Base-by-base conservation (phyloP, 2,113 vertebrate species). In the Brachirus orientalis region DNA sequence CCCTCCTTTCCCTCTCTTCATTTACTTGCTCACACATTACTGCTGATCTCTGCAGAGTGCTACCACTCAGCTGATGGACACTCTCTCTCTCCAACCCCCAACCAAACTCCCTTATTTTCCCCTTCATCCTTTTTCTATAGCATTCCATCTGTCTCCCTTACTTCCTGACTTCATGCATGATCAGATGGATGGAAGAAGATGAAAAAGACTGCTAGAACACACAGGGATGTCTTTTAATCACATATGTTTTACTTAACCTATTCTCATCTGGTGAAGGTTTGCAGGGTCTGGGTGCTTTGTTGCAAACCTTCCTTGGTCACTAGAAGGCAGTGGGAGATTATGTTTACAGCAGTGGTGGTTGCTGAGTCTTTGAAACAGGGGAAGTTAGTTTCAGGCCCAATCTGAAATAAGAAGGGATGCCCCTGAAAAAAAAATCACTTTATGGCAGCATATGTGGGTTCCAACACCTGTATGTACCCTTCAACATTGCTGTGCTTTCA, bases 41-140 rank as follows among this genome's bases (percentile, higher is more conserved):
- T 87, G 88, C 90, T 90, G 89, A 91, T 78, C 70, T 91, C 88
- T 89, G 88, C 88, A 86, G 83, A 86, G 75, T 71, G 72, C 70
- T 68, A 80, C 79, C 87, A 87, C 86, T 84, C 84, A 87, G 85
- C 82, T 89, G 86, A 91, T 86, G 80, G 82, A 86, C 85, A 77
- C 77, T 33, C 56, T 48, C 63, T 52, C 40, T 14, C 50, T 59
- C 75, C 73, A 35, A 28, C 68, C 44, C 56, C 66, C 28, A 37
- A 35, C 46, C 40, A 43, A 52, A 69, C 70, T 51, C 43, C 55
- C 64, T 52, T 22, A 22, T 59, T 58, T 28, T 52, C 45, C 73
- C 12, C 57, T 52, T 45, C 45, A 16, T 48, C 41, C 40, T 64
- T 10, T 50, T 41, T 22, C 28, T n/a, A 46, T 50, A n/a, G 10